Base-by-base conservation (phyloP, 2,797 vertebrate genomes). In the Myotis daubentonii region DNA sequence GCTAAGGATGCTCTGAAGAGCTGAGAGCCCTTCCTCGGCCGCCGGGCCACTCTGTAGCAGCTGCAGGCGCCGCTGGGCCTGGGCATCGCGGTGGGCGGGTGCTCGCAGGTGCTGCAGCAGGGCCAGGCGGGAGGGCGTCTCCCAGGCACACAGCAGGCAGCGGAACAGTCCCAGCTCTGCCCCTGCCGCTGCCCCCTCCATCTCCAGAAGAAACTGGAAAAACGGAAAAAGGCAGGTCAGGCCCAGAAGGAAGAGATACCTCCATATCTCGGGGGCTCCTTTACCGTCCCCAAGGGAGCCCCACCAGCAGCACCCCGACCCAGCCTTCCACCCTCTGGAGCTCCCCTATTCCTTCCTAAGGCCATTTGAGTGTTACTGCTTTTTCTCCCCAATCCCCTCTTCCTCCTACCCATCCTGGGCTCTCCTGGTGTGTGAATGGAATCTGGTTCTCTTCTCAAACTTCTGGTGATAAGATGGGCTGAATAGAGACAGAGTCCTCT, bases 21-120 rank as follows among this genome's bases (percentile, higher is more conserved):
- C 96, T 0, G 91, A 51, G 44, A 96, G 90, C 49, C 97, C 97
- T 49, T 98, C 97, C 25, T 97, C 93, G 0, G 91, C 33, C 0
- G n/a, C 1, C 0, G 71, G 97, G 66, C 97, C 94, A 0, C 91
- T 97, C 33, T 97, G 97, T 6, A 98, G 95, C 38, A 97, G 96
- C 84, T 97, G 97, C 44, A 98, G 97, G 15, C 93, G 97, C 95
- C 97, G 96, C 87, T 98, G 98, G 91, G 97, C 97, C 66, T 97
- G 97, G 81, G 97, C 97, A 0, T 98, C 98, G 0, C 97, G 98
- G 89, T 98, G 98, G 47, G 96, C 95, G 1, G 98, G 95, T 11
- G 97, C 86, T 0, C 97, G 98, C 13, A 98, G 96, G 95, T 98
- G 98, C 66, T 97, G 97, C 71, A 98, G 87, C 97, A 98, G 92